Conservation (phyloP, 2,888 invertebrate genomes). For the Eupithecia subfuscata region DNA sequence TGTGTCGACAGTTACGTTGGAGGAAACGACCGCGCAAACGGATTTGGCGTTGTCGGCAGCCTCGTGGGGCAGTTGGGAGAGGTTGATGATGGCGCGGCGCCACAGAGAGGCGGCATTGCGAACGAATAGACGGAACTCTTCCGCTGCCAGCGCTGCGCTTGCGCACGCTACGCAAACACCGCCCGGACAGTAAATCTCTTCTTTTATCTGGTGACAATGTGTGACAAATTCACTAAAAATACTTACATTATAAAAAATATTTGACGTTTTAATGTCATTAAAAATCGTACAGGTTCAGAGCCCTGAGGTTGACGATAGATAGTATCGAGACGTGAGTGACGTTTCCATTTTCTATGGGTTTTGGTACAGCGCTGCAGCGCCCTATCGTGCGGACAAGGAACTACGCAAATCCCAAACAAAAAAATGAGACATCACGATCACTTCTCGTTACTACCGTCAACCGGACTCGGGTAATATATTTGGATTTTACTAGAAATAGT, state of each 20-base stretch:
- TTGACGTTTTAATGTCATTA: not conserved
- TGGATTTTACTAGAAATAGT: not conserved
- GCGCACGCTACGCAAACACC: constrained; percentile 68
- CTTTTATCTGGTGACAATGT: constrained; percentile 58
- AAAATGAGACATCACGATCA: no score
- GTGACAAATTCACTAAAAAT: not conserved
- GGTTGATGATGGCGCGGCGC: constrained; percentile 57
- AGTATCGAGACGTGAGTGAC: no score
- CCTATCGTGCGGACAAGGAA: no score
- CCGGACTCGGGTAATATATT: no score
- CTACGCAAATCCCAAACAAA: no score
- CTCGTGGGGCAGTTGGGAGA: constrained; percentile 45
- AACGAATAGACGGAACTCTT: constrained; percentile 66
- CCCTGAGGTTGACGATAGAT: no score
- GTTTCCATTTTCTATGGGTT: no score
- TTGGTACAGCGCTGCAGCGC: no score
- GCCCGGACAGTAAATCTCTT: constrained; percentile 61
- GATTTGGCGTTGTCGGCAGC: constrained; percentile 52
- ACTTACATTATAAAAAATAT: not conserved
- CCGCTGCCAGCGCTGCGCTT: constrained; percentile 63
- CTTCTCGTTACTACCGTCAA: no score
- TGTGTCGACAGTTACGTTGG: constrained; percentile 58
- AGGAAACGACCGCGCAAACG: constrained; percentile 63
- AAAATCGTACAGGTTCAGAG: not conserved
- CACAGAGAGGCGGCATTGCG: constrained; percentile 62